Percentiles rank a stretch among this genome's conserved stretches.
These are phyloP conservation scores for Parasteatoda tepidariorum DNA, from an alignment of 1,140 invertebrate species.

Conservation along the genomic window DNA sequence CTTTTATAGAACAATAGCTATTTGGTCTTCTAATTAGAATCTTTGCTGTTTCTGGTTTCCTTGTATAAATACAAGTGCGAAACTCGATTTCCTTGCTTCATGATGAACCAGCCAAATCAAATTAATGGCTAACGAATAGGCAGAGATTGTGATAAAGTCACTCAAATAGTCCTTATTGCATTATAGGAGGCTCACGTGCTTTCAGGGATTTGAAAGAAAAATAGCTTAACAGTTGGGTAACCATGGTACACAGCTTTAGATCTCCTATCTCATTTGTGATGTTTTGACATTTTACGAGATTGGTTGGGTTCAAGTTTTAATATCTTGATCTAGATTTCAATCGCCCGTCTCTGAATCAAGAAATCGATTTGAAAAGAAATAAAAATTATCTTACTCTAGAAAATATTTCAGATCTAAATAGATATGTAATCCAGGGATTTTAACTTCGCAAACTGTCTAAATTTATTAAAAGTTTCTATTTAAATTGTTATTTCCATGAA, in stretches of 20 bases:
- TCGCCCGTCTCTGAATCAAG: not conserved
- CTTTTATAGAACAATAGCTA: too few relatives aligned
- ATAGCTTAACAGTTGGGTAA: not conserved
- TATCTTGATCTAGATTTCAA: not conserved
- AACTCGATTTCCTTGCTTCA: too few relatives aligned
- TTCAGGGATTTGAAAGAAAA: conserved; percentile 23
- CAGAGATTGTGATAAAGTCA: conserved; percentile 13
- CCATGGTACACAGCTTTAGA: not conserved
- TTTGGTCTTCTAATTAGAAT: not conserved
- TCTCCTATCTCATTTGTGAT: conserved; percentile 12
- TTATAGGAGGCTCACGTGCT: conserved; percentile 3
- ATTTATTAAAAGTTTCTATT: too few relatives aligned
- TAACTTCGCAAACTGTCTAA: too few relatives aligned
- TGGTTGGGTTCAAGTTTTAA: not conserved
- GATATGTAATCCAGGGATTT: too few relatives aligned
- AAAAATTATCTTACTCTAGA: too few relatives aligned
- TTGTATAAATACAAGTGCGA: not conserved
- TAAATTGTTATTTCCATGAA: too few relatives aligned
- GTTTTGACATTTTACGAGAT: not conserved
- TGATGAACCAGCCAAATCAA: conserved; percentile 8
- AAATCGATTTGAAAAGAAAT: not conserved
- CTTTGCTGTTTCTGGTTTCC: not conserved
- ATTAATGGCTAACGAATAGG: conserved; percentile 39
- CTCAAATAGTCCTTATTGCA: conserved; percentile 40
- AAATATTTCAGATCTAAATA: too few relatives aligned